phyloP scores from a whole-genome alignment of 2,797 vertebrate species.

The Mormyrops attenuatus region DNA sequence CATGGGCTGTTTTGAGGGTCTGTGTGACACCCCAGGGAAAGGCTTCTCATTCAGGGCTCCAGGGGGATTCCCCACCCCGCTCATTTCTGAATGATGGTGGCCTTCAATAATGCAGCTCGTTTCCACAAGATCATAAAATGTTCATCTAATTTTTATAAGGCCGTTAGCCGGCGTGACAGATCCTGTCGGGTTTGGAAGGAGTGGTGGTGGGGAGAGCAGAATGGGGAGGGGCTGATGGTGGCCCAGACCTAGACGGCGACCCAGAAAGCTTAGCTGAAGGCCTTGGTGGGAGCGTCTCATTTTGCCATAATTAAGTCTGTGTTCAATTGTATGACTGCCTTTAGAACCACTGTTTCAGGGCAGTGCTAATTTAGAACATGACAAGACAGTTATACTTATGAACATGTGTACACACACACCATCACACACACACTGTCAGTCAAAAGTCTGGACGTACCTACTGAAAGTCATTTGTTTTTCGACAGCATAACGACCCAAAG shows the following conservation, averaged over 20 bases:
- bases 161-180: constrained; percentile 59
- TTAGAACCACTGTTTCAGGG: not conserved
- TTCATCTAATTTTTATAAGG: constrained; percentile 68
- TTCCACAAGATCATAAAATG: constrained; percentile 71
- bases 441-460: not conserved
- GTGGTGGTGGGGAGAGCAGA: not conserved
- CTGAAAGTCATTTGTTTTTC: not conserved
- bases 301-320: not conserved
- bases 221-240: not conserved
- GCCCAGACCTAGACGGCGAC: not conserved
- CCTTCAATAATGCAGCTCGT: constrained; percentile 72
- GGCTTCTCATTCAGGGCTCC: constrained; percentile 47
- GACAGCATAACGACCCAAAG: not conserved
- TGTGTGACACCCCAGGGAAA: not conserved
- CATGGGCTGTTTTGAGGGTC: not conserved
- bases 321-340: not conserved
- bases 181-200: constrained; percentile 36
- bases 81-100: constrained; percentile 56
- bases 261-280: not conserved
- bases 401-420: not conserved
- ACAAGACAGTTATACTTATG: not conserved
- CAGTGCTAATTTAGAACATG: not conserved
- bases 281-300: not conserved
- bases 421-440: not conserved
- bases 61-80: constrained; percentile 36